Conservation (phyloP, 2,888 invertebrate species). For the Trachelus troglodyta region DNA sequence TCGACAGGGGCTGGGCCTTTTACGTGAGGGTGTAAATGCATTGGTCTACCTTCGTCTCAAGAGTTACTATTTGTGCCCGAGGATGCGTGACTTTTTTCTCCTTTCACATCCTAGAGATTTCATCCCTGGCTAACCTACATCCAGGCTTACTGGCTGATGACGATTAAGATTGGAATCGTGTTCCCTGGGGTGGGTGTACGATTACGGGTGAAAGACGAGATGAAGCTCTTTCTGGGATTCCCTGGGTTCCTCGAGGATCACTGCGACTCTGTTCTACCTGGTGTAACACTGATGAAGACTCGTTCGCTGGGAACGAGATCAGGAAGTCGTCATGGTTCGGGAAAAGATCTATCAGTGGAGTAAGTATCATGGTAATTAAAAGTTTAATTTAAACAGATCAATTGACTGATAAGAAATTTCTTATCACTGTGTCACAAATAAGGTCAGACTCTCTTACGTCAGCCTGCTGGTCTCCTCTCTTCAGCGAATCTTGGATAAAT, state of each 20-base stretch:
- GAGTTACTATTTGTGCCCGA: neutral
- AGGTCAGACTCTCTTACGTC: neutral
- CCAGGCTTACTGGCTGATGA: neutral
- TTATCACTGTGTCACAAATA: neutral
- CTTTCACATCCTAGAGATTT: neutral
- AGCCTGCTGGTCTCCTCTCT: neutral
- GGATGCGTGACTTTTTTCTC: neutral
- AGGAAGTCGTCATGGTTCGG: neutral
- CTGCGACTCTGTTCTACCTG: neutral
- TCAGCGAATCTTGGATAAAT: constrained; percentile 32
- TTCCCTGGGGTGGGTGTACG: neutral
- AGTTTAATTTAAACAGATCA: neutral
- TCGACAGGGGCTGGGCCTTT: neutral
- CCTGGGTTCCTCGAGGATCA: neutral
- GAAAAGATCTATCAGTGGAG: neutral
- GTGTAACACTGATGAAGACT: neutral
- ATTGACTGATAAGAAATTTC: neutral
- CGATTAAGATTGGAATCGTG: neutral
- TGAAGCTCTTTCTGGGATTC: neutral
- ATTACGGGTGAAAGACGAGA: neutral
- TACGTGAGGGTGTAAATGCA: neutral
- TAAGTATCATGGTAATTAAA: neutral
- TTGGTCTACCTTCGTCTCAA: neutral
- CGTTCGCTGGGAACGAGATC: neutral
- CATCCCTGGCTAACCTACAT: neutral